phyloP scores from a whole-genome alignment of 2,888 invertebrate genomes.

The Cerceris rybyensis region DNA sequence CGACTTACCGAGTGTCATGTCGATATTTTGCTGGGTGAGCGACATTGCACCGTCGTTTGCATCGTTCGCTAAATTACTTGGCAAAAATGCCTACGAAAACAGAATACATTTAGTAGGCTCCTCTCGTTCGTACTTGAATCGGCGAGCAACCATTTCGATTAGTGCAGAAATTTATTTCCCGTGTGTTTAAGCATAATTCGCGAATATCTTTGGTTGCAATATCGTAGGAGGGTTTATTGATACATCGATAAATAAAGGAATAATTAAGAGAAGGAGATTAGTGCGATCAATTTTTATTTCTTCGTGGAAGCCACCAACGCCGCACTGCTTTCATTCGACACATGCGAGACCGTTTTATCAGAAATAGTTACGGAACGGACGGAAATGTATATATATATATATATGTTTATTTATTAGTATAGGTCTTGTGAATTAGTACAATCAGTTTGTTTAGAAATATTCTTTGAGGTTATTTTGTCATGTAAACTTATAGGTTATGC shows the following conservation, averaged over 20 bases:
- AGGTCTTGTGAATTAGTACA: background rate
- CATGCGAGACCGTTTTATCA: background rate
- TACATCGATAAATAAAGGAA: too few species aligned
- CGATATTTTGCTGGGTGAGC: constrained; percentile 91
- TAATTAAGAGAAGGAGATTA: too few species aligned
- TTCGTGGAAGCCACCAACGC: too few species aligned
- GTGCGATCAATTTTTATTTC: too few species aligned
- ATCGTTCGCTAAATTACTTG: constrained; percentile 83
- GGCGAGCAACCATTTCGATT: too few species aligned
- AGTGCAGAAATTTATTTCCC: too few species aligned
- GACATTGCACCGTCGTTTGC: constrained; percentile 91
- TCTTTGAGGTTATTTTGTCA: constrained; percentile 34
- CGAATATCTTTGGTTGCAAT: too few species aligned
- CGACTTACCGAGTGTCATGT: constrained; percentile 90
- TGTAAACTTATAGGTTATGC: constrained; percentile 46
- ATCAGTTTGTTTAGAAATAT: constrained; percentile 21
- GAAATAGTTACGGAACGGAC: background rate
- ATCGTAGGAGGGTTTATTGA: too few species aligned
- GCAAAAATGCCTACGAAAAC: constrained; percentile 62
- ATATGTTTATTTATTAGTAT: too few species aligned
- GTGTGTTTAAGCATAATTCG: too few species aligned
- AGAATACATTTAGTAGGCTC: background rate
- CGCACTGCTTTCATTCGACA: background rate
- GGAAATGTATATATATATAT: background rate
- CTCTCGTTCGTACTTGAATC: too few species aligned